These are phyloP conservation scores for Myxocyprinus asiaticus DNA, from an alignment of 2,113 vertebrate genomes.

Conservation along the genomic window DNA sequence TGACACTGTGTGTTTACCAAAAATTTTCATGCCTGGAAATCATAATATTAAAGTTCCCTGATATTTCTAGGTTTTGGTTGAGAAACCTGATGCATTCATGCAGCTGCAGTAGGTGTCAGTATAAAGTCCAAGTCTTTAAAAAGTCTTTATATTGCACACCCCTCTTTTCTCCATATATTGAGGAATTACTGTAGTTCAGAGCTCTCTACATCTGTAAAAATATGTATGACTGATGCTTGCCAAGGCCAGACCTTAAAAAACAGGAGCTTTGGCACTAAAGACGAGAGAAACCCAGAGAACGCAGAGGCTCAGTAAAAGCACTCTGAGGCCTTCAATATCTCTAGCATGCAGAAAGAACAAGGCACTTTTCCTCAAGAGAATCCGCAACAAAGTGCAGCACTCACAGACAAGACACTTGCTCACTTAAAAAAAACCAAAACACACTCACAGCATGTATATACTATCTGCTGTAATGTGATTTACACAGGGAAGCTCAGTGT, in stretches of 20 bases:
- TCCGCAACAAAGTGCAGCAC: constrained; percentile 32
- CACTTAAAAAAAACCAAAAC: constrained; percentile 5
- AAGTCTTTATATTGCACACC: neutral
- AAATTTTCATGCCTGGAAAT: too few relatives aligned
- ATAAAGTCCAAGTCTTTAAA: too few relatives aligned
- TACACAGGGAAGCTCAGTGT: neutral
- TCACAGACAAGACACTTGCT: constrained; percentile 19
- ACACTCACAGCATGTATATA: neutral
- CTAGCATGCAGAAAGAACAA: neutral
- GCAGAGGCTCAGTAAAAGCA: constrained; percentile 13
- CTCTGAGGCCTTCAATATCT: neutral
- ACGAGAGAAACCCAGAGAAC: constrained; percentile 14
- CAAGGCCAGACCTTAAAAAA: constrained; percentile 3
- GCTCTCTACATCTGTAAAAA: neutral
- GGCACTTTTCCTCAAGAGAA: constrained; percentile 23
- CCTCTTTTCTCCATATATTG: neutral
- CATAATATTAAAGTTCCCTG: too few relatives aligned
- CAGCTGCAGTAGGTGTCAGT: too few relatives aligned
- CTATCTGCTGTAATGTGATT: constrained; percentile 8
- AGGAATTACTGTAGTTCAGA: neutral
- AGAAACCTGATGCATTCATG: too few relatives aligned
- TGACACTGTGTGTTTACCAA: too few relatives aligned
- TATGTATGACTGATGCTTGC: constrained; percentile 8
- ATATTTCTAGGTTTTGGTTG: too few relatives aligned
- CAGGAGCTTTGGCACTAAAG: neutral